Evolutionary conservation across 2,797 vertebrate genomes (phyloP).

Genomic region (Delichon dasypus): DNA sequence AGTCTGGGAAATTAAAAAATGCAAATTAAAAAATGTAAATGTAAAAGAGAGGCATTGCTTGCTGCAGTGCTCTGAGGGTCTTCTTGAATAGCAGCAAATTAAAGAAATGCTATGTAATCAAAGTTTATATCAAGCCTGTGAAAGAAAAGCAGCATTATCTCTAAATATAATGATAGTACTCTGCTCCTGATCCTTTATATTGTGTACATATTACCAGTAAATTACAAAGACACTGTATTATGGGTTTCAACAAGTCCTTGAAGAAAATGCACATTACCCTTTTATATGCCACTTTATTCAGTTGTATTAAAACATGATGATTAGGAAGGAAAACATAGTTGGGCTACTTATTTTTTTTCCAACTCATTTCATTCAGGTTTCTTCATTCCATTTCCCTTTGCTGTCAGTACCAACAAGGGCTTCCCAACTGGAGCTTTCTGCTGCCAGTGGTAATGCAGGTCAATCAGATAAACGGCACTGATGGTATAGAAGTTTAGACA

Average conservation of each 20-base stretch:
- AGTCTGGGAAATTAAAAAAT: constrained; percentile 81
- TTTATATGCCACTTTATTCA: constrained; percentile 42
- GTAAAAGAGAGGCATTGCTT: constrained; percentile 68
- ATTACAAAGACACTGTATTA: constrained; percentile 16
- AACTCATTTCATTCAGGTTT: constrained; percentile 11
- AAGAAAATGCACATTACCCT: constrained; percentile 29
- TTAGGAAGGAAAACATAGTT: constrained; percentile 60
- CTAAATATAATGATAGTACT: constrained; percentile 69
- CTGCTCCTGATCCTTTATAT: constrained; percentile 42
- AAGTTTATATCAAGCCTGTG: constrained; percentile 77
- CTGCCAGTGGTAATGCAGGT: background rate
- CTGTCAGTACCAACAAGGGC: background rate
- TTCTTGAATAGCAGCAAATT: constrained; percentile 80
- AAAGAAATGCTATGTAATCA: constrained; percentile 81
- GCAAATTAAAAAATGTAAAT: constrained; percentile 81
- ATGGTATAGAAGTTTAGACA: background rate
- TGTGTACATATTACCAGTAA: constrained; percentile 45
- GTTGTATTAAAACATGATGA: constrained; percentile 72
- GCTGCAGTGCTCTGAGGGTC: constrained; percentile 71
- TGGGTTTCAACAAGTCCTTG: constrained; percentile 40
- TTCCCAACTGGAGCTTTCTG: background rate
- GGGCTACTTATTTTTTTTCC: background rate
- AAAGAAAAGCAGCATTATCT: constrained; percentile 73
- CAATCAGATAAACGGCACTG: background rate
- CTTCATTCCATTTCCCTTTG: background rate